phyloP scores from a whole-genome alignment of 2,888 invertebrate genomes.

The Drosophila recens region DNA sequence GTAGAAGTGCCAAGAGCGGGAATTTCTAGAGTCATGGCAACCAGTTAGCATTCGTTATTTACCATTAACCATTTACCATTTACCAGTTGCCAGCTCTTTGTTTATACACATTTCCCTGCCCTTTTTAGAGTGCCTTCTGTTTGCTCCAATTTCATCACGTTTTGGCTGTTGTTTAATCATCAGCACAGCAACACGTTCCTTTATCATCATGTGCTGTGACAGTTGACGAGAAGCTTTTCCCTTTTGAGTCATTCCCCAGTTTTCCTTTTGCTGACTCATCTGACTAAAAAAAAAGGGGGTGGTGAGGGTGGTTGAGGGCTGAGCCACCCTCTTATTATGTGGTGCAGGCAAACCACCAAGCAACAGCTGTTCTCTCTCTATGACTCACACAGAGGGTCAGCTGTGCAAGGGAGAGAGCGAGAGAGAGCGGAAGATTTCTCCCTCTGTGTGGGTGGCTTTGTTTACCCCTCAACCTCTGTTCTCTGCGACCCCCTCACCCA shows the following conservation, averaged over 20 bases:
- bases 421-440: background rate
- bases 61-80: conserved; percentile 4
- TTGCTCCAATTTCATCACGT: conserved; percentile 67
- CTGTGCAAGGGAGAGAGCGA: conserved; percentile 33
- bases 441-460: conserved; percentile 49
- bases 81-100: conserved; percentile 34
- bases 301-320: background rate
- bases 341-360: background rate
- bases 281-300: conserved; percentile 7
- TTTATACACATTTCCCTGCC: conserved; percentile 14
- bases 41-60: conserved; percentile 2
- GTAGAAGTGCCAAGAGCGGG: conserved; percentile 39
- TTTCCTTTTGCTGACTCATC: conserved; percentile 49
- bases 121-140: conserved; percentile 4
- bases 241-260: conserved; percentile 45
- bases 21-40: conserved; percentile 26
- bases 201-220: conserved; percentile 51
- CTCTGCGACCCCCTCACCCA: conserved; percentile 4
- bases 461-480: conserved; percentile 24
- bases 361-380: conserved; percentile 44
- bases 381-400: conserved; percentile 50
- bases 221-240: conserved; percentile 61
- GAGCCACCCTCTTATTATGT: conserved; percentile 28
- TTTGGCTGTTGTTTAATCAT: conserved; percentile 45
- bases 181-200: conserved; percentile 62